phyloP scores from a whole-genome alignment of 2,888 invertebrate genomes.

The Beris morrisii region DNA sequence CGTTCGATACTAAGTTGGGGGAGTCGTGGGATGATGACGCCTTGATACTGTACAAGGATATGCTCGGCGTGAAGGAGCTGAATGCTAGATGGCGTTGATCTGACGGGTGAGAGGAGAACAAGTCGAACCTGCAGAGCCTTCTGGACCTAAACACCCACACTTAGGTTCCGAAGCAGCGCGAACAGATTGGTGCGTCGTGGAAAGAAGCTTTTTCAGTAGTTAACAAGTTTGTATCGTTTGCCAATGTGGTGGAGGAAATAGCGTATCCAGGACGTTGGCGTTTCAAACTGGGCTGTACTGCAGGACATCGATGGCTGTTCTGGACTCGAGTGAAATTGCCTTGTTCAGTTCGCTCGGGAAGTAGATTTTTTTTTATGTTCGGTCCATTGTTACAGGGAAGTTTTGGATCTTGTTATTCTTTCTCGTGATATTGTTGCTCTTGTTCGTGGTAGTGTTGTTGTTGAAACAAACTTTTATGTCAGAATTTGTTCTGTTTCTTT shows the following conservation, averaged over 20 bases:
- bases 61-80: too few relatives aligned
- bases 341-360: conserved; percentile 16
- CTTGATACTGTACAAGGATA: too few relatives aligned
- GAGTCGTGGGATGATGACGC: background rate
- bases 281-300: conserved; percentile 14
- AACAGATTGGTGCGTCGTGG: conserved; percentile 36
- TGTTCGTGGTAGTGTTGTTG: conserved; percentile 34
- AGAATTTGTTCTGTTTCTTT: conserved; percentile 35
- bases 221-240: conserved; percentile 32
- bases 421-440: conserved; percentile 30
- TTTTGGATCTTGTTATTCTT: conserved; percentile 30
- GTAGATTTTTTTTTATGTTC: conserved; percentile 19
- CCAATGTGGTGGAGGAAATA: conserved; percentile 1
- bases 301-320: conserved; percentile 12
- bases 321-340: background rate
- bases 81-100: too few relatives aligned
- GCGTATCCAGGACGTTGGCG: conserved; percentile 20
- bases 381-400: conserved; percentile 28
- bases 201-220: conserved; percentile 35
- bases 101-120: too few relatives aligned
- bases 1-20: background rate
- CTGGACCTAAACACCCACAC: conserved; percentile 4
- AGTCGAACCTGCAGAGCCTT: background rate
- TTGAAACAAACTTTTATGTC: conserved; percentile 38
- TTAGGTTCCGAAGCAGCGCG: conserved; percentile 22